Evolutionary conservation across 2,888 invertebrate genomes (phyloP).

Genomic region (Amphipyra berbera): DNA sequence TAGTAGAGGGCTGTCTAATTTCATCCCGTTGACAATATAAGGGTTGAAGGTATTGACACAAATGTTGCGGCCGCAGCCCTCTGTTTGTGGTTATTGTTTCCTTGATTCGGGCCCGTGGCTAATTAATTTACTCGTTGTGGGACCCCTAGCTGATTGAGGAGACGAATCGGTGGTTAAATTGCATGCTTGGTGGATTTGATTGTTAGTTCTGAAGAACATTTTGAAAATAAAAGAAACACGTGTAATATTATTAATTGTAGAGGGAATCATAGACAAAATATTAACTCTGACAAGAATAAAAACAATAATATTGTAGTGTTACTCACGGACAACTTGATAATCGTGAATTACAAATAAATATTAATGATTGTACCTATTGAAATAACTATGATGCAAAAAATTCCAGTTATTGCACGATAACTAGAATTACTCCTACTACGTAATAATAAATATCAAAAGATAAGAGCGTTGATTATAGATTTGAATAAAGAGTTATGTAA

Average conservation of each 20-base stretch:
- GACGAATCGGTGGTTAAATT: constrained; percentile 28
- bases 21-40: constrained; percentile 74
- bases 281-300: neutral
- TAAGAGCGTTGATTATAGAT: neutral
- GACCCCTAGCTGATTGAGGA: constrained; percentile 55
- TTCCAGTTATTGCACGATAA: constrained; percentile 9
- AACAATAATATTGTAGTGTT: neutral
- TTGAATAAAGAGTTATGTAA: neutral
- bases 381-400: constrained; percentile 28
- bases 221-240: neutral
- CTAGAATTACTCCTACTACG: neutral
- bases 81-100: constrained; percentile 87
- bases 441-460: neutral
- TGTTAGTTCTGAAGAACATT: constrained; percentile 11
- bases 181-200: constrained; percentile 13
- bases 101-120: constrained; percentile 79
- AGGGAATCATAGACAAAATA: neutral
- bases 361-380: constrained; percentile 2
- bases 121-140: constrained; percentile 81
- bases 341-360: constrained; percentile 33
- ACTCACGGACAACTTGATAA: constrained; percentile 1
- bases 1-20: constrained; percentile 68
- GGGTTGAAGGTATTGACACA: constrained; percentile 83
- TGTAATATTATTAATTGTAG: neutral
- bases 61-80: constrained; percentile 79